Evolutionary conservation across 2,888 invertebrate genomes (phyloP).

Genomic region (Platerodrilus igneus): DNA sequence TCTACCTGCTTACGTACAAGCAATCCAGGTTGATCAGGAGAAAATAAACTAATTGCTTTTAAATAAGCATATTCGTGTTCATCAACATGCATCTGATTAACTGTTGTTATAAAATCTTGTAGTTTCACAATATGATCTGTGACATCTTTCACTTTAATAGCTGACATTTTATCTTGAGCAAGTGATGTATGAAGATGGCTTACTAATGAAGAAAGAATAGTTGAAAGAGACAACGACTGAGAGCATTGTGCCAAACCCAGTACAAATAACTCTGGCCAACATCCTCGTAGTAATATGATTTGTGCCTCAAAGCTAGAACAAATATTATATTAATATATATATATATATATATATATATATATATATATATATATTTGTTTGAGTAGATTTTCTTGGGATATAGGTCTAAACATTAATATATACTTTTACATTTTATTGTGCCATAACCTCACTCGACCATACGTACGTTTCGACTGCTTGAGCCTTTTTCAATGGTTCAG

Average conservation of each 20-base stretch:
- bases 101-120: constrained; percentile 66
- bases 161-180: constrained; percentile 71
- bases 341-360: too few species aligned
- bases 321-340: constrained; percentile 8
- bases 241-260: constrained; percentile 87
- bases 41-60: constrained; percentile 69
- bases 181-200: constrained; percentile 74
- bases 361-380: too few species aligned
- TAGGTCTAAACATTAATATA: too few species aligned
- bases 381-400: too few species aligned
- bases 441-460: too few species aligned
- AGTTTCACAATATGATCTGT: constrained; percentile 76
- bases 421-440: too few species aligned
- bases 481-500: too few species aligned
- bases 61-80: constrained; percentile 86
- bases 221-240: constrained; percentile 68
- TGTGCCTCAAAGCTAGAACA: constrained; percentile 72
- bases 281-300: constrained; percentile 75
- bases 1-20: constrained; percentile 52
- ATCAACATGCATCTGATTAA: constrained; percentile 70
- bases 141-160: constrained; percentile 65
- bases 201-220: constrained; percentile 78
- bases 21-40: constrained; percentile 52
- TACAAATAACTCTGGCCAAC: constrained; percentile 91
- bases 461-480: too few species aligned